Base-by-base conservation (phyloP, 2,797 vertebrate genomes). In the Sebastes goodei region DNA sequence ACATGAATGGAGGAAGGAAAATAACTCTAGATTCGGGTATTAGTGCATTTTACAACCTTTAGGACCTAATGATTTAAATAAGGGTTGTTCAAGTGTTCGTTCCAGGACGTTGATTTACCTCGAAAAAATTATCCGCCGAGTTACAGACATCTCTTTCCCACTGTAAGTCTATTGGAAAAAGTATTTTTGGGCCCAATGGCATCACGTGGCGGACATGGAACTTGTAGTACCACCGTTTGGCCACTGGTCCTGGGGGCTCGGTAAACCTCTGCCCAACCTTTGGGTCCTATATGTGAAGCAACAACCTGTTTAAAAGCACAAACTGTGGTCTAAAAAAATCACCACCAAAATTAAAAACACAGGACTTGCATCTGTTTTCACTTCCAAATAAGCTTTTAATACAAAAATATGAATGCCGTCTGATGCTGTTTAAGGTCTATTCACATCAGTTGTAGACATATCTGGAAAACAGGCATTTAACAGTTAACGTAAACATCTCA, bases 271-370 rank as follows among this genome's bases (percentile, higher is more conserved):
- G 21, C 23, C 20, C 10, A 10, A 23, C 10, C 27, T 38, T 25
- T 72, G 0, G 7, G 20, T 68, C 10, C 30, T 21, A 56, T 5
- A 52, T 52, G 5, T 46, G 33, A 80, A 25, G 49, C 46, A 35
- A 63, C 25, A 81, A 72, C 56, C 15, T 59, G 32, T 76, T 65
- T 29, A 68, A 73, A 84, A 71, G 8, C 12, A 23, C 25, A 77
- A 71, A 59, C 17, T 60, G 35, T 11, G 9, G 12, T 55, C 17
- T 14, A 53, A 55, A 59, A 7, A 10, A 15, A 33, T 7, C 14
- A 21, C 29, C 38, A 72, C 8, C 3, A 46, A 55, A 66, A 29
- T 52, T 57, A 2, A 35, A 23, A 70, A 64, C 8, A 55, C 25
- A 23, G 7, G 23, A 63, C 35, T 46, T 30, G 10, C 35, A 60